phyloP scores from a whole-genome alignment of 2,888 invertebrate species.

The Leptopilina myrica region DNA sequence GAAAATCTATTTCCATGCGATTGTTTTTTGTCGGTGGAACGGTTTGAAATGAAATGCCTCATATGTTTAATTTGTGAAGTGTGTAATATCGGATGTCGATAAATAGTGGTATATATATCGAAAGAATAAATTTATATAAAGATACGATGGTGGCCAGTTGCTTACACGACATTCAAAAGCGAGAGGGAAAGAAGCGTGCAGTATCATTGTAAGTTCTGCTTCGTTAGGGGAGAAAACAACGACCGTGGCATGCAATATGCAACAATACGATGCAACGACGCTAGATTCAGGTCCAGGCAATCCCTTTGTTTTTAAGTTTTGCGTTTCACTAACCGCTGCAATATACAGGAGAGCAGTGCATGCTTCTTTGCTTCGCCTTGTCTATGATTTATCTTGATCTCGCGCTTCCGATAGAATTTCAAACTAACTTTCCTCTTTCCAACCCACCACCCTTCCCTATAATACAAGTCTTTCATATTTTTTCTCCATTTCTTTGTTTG shows the following conservation, averaged over 20 bases:
- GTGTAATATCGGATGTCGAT: conserved; percentile 16
- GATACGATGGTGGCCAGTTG: conserved; percentile 17
- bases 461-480: background rate
- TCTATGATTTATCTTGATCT: conserved; percentile 40
- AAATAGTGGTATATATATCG: conserved; percentile 21
- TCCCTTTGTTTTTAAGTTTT: conserved; percentile 62
- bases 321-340: conserved; percentile 33
- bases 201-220: conserved; percentile 66
- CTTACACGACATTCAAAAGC: conserved; percentile 16
- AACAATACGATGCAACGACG: conserved; percentile 65
- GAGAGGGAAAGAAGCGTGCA: conserved; percentile 62
- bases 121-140: background rate
- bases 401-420: conserved; percentile 36
- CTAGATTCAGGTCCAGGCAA: conserved; percentile 60
- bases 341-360: background rate
- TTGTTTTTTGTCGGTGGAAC: no score
- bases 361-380: conserved; percentile 9
- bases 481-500: background rate
- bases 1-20: no score
- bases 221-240: conserved; percentile 73
- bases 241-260: conserved; percentile 73
- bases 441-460: background rate
- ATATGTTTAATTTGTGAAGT: background rate
- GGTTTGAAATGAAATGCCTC: no score
- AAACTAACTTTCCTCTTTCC: conserved; percentile 19